Conservation (phyloP, 2,113 vertebrate species). For the Grammomys surdaster region DNA sequence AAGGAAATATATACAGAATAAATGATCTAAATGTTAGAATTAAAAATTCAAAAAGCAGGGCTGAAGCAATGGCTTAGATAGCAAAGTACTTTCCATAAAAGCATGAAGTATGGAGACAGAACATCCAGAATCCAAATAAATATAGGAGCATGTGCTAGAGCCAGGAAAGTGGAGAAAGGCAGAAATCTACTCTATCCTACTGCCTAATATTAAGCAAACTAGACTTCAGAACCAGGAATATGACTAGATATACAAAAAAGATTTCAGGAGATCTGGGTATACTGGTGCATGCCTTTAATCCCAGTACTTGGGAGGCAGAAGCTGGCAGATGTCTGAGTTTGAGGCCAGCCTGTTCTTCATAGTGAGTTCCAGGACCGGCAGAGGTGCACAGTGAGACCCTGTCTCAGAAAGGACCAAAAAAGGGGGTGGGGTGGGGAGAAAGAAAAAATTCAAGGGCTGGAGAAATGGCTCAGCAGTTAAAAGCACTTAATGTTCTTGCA, state of each 20-base stretch:
- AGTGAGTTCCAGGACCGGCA: not conserved
- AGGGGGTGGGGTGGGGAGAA: not conserved
- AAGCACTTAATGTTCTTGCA: not conserved
- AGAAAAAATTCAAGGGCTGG: not conserved
- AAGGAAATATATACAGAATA: not conserved
- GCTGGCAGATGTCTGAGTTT: not conserved
- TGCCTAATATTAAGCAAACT: conserved; percentile 28
- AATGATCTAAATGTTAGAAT: not conserved
- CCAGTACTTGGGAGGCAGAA: not conserved
- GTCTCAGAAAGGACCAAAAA: not conserved
- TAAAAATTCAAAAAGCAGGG: conserved; percentile 50
- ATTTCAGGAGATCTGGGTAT: not conserved
- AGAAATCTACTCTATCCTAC: not conserved
- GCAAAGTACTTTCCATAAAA: not conserved
- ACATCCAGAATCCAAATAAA: not conserved
- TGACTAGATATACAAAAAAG: not conserved
- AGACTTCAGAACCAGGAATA: not conserved
- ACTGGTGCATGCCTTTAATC: not conserved
- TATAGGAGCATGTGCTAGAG: not conserved
- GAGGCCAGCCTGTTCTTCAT: not conserved
- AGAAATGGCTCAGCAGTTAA: not conserved
- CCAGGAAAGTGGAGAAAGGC: not conserved
- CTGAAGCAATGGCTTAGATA: not conserved
- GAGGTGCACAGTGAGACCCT: not conserved
- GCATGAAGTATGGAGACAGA: not conserved